Percentiles rank a stretch among this genome's conserved stretches.
Evolutionary conservation across 2,888 invertebrate genomes (phyloP).

Genomic region (Syrphus vitripennis): DNA sequence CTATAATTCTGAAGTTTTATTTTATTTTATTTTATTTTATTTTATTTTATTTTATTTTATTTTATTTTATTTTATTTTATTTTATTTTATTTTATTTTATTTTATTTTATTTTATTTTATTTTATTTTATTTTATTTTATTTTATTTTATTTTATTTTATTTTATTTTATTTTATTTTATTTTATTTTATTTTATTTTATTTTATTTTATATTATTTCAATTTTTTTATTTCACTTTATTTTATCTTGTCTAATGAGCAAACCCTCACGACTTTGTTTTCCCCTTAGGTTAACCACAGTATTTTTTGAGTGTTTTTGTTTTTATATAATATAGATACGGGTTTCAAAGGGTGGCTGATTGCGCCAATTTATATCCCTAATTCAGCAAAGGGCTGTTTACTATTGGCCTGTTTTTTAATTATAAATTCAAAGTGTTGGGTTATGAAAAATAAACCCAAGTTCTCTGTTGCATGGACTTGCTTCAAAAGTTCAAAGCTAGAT

Average conservation of each 20-base stretch:
- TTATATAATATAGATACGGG: not conserved
- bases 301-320: not conserved
- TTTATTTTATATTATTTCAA: too few species aligned
- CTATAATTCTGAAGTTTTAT: too few species aligned
- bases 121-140: too few species aligned
- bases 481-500: not conserved
- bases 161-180: too few species aligned
- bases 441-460: not conserved
- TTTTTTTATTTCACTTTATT: too few species aligned
- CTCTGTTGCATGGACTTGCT: not conserved
- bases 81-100: too few species aligned
- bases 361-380: conserved; percentile 37
- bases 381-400: conserved; percentile 50
- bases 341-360: conserved; percentile 25
- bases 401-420: conserved; percentile 53
- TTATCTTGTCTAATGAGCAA: not conserved
- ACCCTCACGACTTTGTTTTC: not conserved
- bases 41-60: too few species aligned
- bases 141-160: too few species aligned
- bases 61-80: too few species aligned
- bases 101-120: too few species aligned
- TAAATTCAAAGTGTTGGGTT: conserved; percentile 55
- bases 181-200: not conserved
- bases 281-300: not conserved
- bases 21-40: too few species aligned